Conservation (phyloP, 2,888 invertebrate genomes). For the Hirtodrosophila confusa region DNA sequence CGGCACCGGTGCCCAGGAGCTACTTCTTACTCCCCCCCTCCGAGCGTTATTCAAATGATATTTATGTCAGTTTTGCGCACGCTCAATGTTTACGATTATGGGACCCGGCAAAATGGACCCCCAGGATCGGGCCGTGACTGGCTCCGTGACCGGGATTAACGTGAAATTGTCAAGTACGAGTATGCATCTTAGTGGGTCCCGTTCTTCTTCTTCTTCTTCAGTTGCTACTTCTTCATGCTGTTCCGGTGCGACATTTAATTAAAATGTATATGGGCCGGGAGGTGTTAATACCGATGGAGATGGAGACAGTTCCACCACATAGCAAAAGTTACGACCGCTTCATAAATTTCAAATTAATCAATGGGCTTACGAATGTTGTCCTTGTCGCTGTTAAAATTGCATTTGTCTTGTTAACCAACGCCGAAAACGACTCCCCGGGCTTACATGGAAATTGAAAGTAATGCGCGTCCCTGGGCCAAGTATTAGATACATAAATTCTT, state of each 20-base stretch:
- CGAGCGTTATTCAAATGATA: constrained; percentile 64
- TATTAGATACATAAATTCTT: constrained; percentile 48
- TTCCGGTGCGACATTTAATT: constrained; percentile 67
- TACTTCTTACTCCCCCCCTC: neutral
- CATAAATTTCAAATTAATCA: constrained; percentile 81
- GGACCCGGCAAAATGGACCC: constrained; percentile 36
- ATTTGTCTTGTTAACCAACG: constrained; percentile 52
- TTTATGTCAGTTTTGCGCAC: constrained; percentile 58
- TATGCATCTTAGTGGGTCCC: constrained; percentile 55
- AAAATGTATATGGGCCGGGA: constrained; percentile 71
- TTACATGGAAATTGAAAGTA: constrained; percentile 44
- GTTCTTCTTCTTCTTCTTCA: neutral
- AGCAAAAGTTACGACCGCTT: constrained; percentile 69
- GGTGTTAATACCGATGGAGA: constrained; percentile 22
- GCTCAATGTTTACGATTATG: constrained; percentile 76
- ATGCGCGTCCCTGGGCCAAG: constrained; percentile 22
- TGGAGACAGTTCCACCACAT: constrained; percentile 23
- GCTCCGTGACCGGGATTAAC: constrained; percentile 72
- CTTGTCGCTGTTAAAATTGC: constrained; percentile 49
- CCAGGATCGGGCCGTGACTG: constrained; percentile 26
- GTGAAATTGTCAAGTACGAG: constrained; percentile 79
- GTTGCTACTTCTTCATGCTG: constrained; percentile 7
- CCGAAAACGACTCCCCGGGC: constrained; percentile 12
- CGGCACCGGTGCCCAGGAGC: constrained; percentile 3
- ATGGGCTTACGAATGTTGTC: constrained; percentile 68